Conservation (phyloP, 2,888 invertebrate species). For the Sympetrum striolatum region DNA sequence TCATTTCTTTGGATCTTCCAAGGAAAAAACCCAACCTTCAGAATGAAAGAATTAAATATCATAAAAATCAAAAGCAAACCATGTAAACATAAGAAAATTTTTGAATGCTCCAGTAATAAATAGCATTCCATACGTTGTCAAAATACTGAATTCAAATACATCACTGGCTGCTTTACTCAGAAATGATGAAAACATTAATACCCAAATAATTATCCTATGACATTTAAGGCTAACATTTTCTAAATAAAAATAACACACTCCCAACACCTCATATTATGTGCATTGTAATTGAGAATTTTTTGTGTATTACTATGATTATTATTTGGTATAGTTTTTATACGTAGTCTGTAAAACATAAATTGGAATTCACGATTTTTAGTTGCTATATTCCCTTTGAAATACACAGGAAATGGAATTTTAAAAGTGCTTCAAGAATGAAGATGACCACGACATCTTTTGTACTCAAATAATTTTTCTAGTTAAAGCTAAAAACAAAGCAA, state of each 20-base stretch:
- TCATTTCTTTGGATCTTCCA: background rate
- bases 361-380: background rate
- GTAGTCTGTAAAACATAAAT: background rate
- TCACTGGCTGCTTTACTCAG: background rate
- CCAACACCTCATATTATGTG: background rate
- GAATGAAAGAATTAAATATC: background rate
- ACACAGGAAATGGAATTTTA: background rate
- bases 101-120: background rate
- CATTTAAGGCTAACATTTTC: background rate
- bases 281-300: background rate
- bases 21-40: background rate
- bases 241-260: background rate
- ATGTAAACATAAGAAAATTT: background rate
- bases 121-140: background rate
- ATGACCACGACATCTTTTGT: background rate
- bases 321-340: background rate
- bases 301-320: background rate
- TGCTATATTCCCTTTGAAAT: background rate
- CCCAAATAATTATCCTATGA: background rate
- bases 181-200: background rate
- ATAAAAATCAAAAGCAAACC: background rate
- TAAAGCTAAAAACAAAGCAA: slow-evolving; percentile 10
- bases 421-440: background rate
- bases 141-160: background rate
- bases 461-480: background rate